Conservation (phyloP, 2,888 invertebrate genomes). For the Melanophora roralis region DNA sequence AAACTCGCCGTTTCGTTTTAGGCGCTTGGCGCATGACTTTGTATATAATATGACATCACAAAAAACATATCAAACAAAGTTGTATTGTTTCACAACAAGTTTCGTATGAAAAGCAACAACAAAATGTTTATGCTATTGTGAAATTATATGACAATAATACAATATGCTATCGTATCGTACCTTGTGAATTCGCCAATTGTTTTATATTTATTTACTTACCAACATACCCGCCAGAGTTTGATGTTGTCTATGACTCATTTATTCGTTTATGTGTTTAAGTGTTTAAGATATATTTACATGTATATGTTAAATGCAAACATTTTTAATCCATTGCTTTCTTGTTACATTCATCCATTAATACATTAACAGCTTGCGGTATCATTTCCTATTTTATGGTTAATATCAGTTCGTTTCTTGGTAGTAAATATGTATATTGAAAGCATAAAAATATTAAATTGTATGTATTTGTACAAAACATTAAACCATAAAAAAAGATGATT, state of each 20-base stretch:
- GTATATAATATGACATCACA: too few species aligned
- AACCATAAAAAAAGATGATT: constrained; percentile 3
- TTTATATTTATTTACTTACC: not conserved
- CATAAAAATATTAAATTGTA: constrained; percentile 23
- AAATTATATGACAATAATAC: too few species aligned
- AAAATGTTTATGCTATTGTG: too few species aligned
- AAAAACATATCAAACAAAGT: too few species aligned
- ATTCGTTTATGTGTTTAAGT: too few species aligned
- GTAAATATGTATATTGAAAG: constrained; percentile 4
- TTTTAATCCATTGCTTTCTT: not conserved
- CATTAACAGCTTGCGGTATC: constrained; percentile 40
- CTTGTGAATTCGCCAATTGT: too few species aligned
- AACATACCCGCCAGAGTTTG: not conserved
- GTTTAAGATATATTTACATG: constrained; percentile 13
- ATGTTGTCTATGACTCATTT: constrained; percentile 15
- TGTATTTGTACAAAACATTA: not conserved
- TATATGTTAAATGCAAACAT: constrained; percentile 20
- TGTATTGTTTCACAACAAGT: too few species aligned
- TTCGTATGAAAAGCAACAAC: too few species aligned
- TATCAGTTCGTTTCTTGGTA: constrained; percentile 14
- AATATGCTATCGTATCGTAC: too few species aligned
- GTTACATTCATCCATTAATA: not conserved
- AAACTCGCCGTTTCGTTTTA: too few species aligned
- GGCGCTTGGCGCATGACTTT: too few species aligned
- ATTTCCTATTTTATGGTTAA: constrained; percentile 32